Conservation (phyloP, 2,113 vertebrate species). For the Scomber colias region DNA sequence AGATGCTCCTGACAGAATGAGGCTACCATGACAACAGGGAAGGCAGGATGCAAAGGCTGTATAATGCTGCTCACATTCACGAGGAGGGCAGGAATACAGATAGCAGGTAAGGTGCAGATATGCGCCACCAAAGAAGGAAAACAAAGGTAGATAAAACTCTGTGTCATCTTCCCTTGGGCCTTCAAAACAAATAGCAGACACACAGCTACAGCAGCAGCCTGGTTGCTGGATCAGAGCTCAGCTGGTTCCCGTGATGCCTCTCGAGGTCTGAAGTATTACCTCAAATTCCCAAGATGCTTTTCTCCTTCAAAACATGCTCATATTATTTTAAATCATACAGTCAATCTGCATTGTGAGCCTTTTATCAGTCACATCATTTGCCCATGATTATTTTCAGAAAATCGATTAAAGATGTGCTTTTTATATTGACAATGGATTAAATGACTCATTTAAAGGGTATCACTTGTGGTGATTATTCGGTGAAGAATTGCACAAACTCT, state of each 20-base stretch:
- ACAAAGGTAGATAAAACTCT: conserved; percentile 15
- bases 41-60: background rate
- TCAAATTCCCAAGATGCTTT: conserved; percentile 24
- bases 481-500: no score
- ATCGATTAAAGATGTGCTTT: background rate
- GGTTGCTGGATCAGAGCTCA: conserved; percentile 12
- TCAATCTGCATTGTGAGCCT: background rate
- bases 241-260: conserved; percentile 4
- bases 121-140: background rate
- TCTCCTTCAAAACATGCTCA: conserved; percentile 36
- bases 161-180: conserved; percentile 33
- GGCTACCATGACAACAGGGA: conserved; percentile 41
- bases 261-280: conserved; percentile 13
- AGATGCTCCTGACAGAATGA: conserved; percentile 8
- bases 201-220: conserved; percentile 7
- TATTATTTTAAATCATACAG: background rate
- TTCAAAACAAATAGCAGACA: conserved; percentile 41
- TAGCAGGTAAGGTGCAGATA: conserved; percentile 13
- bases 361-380: background rate
- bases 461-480: no score
- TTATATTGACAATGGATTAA: background rate
- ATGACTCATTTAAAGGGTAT: background rate
- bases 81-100: conserved; percentile 24
- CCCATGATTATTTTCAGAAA: background rate
- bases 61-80: background rate